These are phyloP conservation scores for Bombus turneri DNA, from an alignment of 1,140 invertebrate species.

Conservation along the genomic window DNA sequence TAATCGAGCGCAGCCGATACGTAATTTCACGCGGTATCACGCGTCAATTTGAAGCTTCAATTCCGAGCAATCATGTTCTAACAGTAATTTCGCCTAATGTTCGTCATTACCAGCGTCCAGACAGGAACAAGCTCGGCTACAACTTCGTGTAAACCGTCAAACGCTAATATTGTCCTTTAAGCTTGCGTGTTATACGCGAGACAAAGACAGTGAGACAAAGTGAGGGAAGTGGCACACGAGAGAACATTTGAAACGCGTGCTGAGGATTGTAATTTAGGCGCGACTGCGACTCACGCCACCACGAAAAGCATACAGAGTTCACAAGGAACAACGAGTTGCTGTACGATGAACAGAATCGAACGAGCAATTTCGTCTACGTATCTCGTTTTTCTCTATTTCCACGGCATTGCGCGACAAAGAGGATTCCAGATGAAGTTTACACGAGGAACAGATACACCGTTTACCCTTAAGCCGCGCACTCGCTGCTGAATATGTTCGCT, in stretches of 20 bases:
- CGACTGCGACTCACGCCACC: neutral
- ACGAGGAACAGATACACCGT: neutral
- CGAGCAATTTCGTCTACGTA: neutral
- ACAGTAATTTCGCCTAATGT: constrained; percentile 42
- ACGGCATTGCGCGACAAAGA: neutral
- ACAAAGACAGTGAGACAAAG: neutral
- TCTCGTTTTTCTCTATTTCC: neutral
- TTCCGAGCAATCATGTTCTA: constrained; percentile 28
- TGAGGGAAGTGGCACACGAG: too few species aligned
- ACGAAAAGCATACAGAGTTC: neutral
- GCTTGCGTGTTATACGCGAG: neutral
- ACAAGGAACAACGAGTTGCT: too few species aligned
- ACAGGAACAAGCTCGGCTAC: constrained; percentile 15
- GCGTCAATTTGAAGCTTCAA: constrained; percentile 38
- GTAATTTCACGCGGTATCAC: constrained; percentile 29
- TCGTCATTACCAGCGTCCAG: constrained; percentile 16
- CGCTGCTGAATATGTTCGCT: neutral
- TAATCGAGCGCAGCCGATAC: neutral
- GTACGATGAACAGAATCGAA: neutral
- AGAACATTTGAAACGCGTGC: neutral
- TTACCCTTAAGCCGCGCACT: neutral
- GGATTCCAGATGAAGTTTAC: neutral
- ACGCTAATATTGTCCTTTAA: constrained; percentile 46
- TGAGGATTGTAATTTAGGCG: constrained; percentile 4
- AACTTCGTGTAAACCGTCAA: constrained; percentile 33